A percentile compares a stretch with the other conserved stretches of the same genome.
Conservation (phyloP, 2,113 vertebrate species). For the Diadophis punctatus region DNA sequence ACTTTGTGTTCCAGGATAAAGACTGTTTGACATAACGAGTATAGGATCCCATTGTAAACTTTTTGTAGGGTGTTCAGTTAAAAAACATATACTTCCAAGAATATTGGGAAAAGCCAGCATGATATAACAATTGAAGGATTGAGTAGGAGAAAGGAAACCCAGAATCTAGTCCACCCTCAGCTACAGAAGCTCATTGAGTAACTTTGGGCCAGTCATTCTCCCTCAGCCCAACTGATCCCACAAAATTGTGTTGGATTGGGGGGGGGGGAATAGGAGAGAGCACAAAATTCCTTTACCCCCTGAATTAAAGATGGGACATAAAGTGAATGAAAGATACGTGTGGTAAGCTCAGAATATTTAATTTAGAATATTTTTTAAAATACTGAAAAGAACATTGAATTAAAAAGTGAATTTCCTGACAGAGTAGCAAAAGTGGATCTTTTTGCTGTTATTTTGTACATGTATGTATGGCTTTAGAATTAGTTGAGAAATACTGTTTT, state of each 20-base stretch:
- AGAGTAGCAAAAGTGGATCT: background rate
- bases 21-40: background rate
- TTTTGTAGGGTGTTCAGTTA: background rate
- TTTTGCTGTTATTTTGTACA: background rate
- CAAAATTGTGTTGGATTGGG: background rate
- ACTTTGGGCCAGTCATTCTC: background rate
- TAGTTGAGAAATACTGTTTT: background rate
- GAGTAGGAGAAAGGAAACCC: background rate
- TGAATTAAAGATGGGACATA: background rate
- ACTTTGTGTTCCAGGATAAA: background rate
- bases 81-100: background rate
- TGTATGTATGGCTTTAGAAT: background rate
- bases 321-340: background rate
- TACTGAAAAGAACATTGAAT: background rate
- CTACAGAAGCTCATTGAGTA: background rate
- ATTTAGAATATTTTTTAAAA: background rate
- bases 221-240: background rate
- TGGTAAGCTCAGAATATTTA: background rate
- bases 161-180: background rate
- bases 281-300: background rate
- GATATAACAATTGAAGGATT: background rate
- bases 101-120: background rate
- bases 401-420: background rate
- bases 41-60: background rate
- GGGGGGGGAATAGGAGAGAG: background rate